Evolutionary conservation across 2,797 vertebrate genomes (phyloP).

Genomic region (Smutsia gigantea): DNA sequence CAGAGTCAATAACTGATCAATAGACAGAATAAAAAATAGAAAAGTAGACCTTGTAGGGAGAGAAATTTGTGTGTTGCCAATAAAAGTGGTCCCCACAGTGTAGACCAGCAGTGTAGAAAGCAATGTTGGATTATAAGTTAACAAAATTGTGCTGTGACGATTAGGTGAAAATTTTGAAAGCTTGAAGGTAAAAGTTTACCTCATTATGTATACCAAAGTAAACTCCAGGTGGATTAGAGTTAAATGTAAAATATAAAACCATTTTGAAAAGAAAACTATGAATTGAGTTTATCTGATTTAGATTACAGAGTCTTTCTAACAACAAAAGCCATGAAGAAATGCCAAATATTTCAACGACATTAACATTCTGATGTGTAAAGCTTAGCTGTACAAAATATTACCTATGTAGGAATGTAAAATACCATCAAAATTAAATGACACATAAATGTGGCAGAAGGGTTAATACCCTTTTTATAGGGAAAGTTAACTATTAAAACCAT

Average conservation of each 20-base stretch:
- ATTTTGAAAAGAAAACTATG: neutral
- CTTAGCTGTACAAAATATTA: neutral
- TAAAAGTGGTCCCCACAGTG: neutral
- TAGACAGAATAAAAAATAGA: neutral
- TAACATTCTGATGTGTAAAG: neutral
- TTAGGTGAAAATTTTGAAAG: neutral
- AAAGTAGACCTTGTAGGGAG: neutral
- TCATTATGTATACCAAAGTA: neutral
- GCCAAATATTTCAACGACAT: neutral
- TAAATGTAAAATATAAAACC: conserved; percentile 7
- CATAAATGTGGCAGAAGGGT: neutral
- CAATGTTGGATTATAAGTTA: neutral
- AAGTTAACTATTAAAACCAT: neutral
- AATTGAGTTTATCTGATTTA: conserved; percentile 1
- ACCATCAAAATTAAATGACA: neutral
- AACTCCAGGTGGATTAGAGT: neutral
- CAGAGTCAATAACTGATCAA: neutral
- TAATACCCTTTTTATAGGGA: neutral
- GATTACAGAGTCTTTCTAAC: neutral
- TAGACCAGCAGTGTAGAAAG: neutral
- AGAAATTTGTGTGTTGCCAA: neutral
- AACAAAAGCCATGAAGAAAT: neutral
- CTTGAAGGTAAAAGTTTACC: neutral
- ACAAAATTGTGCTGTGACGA: conserved; percentile 4
- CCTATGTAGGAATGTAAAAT: neutral